Conservation (phyloP, 1,140 invertebrate genomes). For the Plectus sambesii region DNA sequence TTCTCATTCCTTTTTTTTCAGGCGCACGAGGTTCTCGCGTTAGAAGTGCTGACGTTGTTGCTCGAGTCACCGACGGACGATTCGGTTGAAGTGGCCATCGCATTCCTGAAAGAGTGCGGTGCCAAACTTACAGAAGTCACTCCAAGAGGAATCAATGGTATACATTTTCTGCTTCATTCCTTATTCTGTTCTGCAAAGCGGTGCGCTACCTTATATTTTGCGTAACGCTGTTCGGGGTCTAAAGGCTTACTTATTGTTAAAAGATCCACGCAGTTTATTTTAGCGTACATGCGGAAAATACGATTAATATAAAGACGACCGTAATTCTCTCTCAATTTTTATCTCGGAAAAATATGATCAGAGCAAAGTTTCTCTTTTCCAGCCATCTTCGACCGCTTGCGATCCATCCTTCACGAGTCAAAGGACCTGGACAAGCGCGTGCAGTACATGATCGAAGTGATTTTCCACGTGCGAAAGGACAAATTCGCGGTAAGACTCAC, state of each 20-base stretch:
- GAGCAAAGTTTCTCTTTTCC: too few species aligned
- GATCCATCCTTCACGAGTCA: conserved; percentile 62
- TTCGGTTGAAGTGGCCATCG: conserved; percentile 89
- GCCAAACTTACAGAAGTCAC: conserved; percentile 81
- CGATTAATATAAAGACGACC: too few species aligned
- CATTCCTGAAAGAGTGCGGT: conserved; percentile 92
- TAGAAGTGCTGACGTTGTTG: conserved; percentile 83
- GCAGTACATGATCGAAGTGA: conserved; percentile 98
- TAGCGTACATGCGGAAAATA: too few species aligned
- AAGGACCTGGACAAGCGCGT: conserved; percentile 68
- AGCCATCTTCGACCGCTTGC: conserved; percentile 86
- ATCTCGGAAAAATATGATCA: too few species aligned
- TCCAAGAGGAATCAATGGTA: conserved; percentile 66
- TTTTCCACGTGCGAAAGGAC: conserved; percentile 81
- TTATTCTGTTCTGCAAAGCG: neutral
- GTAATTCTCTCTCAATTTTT: too few species aligned
- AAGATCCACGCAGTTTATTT: too few species aligned
- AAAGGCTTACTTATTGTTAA: too few species aligned
- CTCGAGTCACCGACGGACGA: conserved; percentile 90
- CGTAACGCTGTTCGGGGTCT: neutral
- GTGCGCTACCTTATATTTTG: conserved; percentile 9
- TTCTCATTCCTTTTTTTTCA: conserved; percentile 33
- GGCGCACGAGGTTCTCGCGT: conserved; percentile 87
- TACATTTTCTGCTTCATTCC: conserved; percentile 3
- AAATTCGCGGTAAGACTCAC: conserved; percentile 59